These are phyloP conservation scores for Yponomeuta sedellus DNA, from an alignment of 2,888 invertebrate species.

Conservation along the genomic window DNA sequence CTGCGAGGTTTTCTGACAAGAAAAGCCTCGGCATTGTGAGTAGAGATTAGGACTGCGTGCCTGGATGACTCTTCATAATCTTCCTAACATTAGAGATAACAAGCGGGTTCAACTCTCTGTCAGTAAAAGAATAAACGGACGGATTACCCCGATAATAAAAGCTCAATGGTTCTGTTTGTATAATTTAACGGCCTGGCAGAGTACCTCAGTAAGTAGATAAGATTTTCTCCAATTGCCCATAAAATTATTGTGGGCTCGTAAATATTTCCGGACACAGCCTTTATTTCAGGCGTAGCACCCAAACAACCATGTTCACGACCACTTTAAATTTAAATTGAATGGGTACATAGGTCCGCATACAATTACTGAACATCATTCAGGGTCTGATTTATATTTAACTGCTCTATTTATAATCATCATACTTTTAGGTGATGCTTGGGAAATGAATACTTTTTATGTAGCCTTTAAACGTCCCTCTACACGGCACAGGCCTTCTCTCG, in stretches of 20 bases:
- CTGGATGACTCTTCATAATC: too few species aligned
- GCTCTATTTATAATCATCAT: too few species aligned
- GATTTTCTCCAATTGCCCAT: not conserved
- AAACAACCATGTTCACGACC: slow-evolving; percentile 4
- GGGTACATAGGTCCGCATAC: not conserved
- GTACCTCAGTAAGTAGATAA: not conserved
- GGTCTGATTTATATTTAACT: not conserved
- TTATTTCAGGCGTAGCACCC: not conserved
- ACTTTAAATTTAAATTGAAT: slow-evolving; percentile 9
- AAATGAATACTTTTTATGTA: too few species aligned
- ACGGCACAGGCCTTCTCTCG: too few species aligned
- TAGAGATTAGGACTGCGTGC: too few species aligned
- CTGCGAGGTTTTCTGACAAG: too few species aligned
- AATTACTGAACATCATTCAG: slow-evolving; percentile 3
- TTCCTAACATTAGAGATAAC: too few species aligned
- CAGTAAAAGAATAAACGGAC: not conserved
- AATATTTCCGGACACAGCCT: not conserved
- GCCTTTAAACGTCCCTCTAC: too few species aligned
- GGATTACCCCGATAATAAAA: not conserved
- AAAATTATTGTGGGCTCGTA: not conserved
- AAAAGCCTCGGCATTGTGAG: too few species aligned
- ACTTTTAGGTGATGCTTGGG: too few species aligned
- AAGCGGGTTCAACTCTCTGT: too few species aligned
- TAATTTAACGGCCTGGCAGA: not conserved
- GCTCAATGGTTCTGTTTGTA: not conserved